A percentile compares a stretch with the other conserved stretches of the same genome.
phyloP scores from a whole-genome alignment of 2,113 vertebrate genomes.

The Phodopus roborovskii region DNA sequence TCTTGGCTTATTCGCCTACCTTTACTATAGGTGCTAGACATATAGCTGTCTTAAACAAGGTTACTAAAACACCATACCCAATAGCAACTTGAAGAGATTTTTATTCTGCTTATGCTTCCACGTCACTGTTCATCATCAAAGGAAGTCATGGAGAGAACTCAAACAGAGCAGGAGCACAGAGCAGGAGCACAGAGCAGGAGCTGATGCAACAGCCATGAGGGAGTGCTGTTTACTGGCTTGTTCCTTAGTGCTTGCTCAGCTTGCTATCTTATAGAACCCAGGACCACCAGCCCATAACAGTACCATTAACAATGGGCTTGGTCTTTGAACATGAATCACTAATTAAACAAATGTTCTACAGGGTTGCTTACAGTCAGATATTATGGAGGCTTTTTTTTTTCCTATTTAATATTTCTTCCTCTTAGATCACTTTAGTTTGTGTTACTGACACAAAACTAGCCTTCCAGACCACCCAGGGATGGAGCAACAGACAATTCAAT shows the following conservation, averaged over 20 bases:
- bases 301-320: background rate
- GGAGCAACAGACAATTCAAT: background rate
- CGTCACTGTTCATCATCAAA: background rate
- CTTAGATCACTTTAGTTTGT: background rate
- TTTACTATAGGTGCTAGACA: background rate
- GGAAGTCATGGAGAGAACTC: background rate
- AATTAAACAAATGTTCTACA: background rate
- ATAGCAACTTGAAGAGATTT: background rate
- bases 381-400: background rate
- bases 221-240: background rate
- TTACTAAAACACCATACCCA: too few relatives aligned
- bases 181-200: too few relatives aligned
- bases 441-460: background rate
- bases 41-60: background rate
- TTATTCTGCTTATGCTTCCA: background rate
- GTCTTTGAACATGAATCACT: background rate
- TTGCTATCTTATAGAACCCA: background rate
- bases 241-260: background rate
- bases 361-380: background rate
- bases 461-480: background rate
- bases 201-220: background rate
- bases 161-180: background rate
- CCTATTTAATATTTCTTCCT: background rate
- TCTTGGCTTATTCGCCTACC: background rate
- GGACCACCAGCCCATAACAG: background rate